Evolutionary conservation across 2,113 vertebrate species (phyloP), one percentile per base, ranked within the genome.

Genomic region (Taxidea taxus): DNA sequence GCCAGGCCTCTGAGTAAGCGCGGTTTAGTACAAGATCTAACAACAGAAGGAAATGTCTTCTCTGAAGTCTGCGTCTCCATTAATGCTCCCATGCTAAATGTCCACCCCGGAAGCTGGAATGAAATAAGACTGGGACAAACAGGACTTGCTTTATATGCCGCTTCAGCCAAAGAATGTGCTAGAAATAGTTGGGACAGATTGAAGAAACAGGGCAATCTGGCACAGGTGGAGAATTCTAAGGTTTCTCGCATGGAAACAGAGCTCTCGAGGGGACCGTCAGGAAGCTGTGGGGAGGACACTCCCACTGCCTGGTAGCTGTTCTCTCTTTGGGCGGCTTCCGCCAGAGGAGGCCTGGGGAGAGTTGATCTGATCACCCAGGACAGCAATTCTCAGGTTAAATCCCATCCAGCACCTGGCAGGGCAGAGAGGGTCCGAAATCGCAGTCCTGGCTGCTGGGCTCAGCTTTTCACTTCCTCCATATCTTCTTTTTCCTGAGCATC

Each of bases 1-100:
- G 97, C 95, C 98, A 70, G 47, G 94, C 58, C 95, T 94, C 94
- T 3, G 78, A 88, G 96, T 42, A 92, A 92, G 96, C 92, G 31
- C 1, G 14, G 80, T 75, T 87, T 87, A 58, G 87, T 11, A 10
- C 0, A 66, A 87, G 96, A 64, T 42, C 60, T 72, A 85, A 90
- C 83, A 86, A 78, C 84, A 94, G 87, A 75, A 70, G 80, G 94
- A 80, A 37, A 90, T 95, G 64, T 96, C 94, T 95, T 56, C 92
- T 96, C 84, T 70, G 39, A 92, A 94, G 96, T 81, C 90, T 78
- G 87, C 47, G 23, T 95, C 89, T 91, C 81, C 49, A 39, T 66
- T 44, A 75, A 72, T 20, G 84, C 70, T 66, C 49, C n/a, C 37
- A 14, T 4, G 51, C 68, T 83, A 64, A 91, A 54, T 6, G 82